Conservation (phyloP, 2,888 invertebrate species). For the Asteroscopus sphinx region DNA sequence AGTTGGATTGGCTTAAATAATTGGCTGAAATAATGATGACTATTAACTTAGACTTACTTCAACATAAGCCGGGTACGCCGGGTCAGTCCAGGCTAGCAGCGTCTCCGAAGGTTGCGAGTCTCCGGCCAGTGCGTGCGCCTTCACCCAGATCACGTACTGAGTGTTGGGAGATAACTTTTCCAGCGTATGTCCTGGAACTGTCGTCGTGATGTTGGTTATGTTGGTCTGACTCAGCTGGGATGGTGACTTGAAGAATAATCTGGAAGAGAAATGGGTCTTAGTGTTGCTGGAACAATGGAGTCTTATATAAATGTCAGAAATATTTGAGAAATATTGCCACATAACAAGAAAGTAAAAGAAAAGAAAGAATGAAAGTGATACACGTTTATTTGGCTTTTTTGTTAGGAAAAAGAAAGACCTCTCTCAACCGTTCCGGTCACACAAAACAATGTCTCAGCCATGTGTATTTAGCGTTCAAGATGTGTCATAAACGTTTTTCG, state of each 20-base stretch:
- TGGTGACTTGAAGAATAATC: slow-evolving; percentile 92
- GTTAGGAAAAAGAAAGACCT: too few species aligned
- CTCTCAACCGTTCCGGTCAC: too few species aligned
- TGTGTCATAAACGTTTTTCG: too few species aligned
- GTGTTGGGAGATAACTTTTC: slow-evolving; percentile 94
- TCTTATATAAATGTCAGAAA: too few species aligned
- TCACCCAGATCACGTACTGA: slow-evolving; percentile 94
- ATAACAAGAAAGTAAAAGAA: too few species aligned
- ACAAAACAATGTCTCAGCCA: too few species aligned
- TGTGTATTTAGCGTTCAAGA: too few species aligned
- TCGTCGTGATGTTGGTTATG: slow-evolving; percentile 91
- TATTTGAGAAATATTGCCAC: too few species aligned
- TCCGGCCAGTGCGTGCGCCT: slow-evolving; percentile 92
- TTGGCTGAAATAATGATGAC: too few species aligned
- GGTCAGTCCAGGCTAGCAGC: slow-evolving; percentile 96
- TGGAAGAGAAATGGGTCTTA: slow-evolving; percentile 62
- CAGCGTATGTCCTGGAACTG: slow-evolving; percentile 92
- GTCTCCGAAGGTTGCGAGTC: slow-evolving; percentile 95
- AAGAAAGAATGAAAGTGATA: too few species aligned
- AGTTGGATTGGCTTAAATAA: too few species aligned
- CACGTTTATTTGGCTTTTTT: too few species aligned
- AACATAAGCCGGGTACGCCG: slow-evolving; percentile 95
- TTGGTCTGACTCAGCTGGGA: slow-evolving; percentile 87
- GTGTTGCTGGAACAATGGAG: neutral
- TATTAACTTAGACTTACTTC: slow-evolving; percentile 93